Evolutionary conservation across 2,888 invertebrate genomes (phyloP).

Genomic region (Cheilosia pagana): DNA sequence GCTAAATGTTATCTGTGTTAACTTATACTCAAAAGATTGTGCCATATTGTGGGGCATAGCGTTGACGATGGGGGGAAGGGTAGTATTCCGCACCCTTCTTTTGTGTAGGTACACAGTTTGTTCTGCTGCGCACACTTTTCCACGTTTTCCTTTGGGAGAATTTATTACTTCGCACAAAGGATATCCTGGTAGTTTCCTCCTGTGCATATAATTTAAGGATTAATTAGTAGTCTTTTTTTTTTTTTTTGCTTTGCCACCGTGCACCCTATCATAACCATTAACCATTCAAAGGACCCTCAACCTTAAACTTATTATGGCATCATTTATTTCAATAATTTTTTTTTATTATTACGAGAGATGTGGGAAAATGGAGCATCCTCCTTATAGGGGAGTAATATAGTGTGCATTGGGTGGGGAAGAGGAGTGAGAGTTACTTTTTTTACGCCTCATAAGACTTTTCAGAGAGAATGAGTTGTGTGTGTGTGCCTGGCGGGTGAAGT

Average conservation of each 20-base stretch:
- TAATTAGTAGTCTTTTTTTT: conserved; percentile 55
- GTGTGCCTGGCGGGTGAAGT: background rate
- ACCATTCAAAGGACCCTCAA: conserved; percentile 64
- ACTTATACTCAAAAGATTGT: conserved; percentile 48
- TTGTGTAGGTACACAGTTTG: conserved; percentile 2
- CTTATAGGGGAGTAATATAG: background rate
- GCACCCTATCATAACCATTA: conserved; percentile 43
- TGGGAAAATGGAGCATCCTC: conserved; percentile 19
- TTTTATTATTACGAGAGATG: conserved; percentile 14
- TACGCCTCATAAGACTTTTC: conserved; percentile 20
- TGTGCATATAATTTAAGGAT: conserved; percentile 66
- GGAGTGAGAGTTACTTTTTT: conserved; percentile 18
- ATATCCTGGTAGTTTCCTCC: conserved; percentile 70
- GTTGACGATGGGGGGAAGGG: conserved; percentile 6
- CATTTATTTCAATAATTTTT: conserved; percentile 56
- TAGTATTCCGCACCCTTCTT: conserved; percentile 40
- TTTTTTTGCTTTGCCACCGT: conserved; percentile 20
- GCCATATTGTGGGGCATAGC: conserved; percentile 44
- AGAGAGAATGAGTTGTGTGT: background rate
- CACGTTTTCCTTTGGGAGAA: conserved; percentile 47
- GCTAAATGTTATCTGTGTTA: no score
- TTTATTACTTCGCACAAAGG: conserved; percentile 66
- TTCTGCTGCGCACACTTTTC: conserved; percentile 12
- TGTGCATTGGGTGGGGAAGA: conserved; percentile 14
- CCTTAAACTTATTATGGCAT: conserved; percentile 66